A percentile compares a stretch with the other conserved stretches of the same genome.
Evolutionary conservation across 1,140 invertebrate genomes (phyloP).

Genomic region (Saccostrea glomerata): DNA sequence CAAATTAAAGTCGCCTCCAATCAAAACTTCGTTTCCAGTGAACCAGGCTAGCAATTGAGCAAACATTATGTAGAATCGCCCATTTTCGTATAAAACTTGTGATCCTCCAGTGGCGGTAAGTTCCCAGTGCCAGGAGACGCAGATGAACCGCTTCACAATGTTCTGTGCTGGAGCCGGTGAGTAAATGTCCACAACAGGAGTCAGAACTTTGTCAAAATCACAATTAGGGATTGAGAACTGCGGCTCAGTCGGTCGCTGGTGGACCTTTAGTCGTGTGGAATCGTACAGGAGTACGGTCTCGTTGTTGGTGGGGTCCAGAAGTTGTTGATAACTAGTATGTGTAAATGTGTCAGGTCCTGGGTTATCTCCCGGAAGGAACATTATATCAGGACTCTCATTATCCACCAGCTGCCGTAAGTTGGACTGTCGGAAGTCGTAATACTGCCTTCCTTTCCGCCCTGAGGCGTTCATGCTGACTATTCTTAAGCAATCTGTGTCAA

Average conservation of each 20-base stretch:
- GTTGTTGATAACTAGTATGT: background rate
- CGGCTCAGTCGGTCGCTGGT: background rate
- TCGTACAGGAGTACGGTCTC: slow-evolving; percentile 48
- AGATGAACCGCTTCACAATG: slow-evolving; percentile 44
- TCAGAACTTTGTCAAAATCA: background rate
- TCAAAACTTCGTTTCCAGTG: slow-evolving; percentile 35
- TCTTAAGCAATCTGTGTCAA: slow-evolving; percentile 35
- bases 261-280: slow-evolving; percentile 7
- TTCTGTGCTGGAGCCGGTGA: slow-evolving; percentile 28
- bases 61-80: background rate
- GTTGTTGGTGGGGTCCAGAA: background rate
- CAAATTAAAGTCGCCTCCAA: slow-evolving; percentile 46
- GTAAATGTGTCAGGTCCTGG: background rate
- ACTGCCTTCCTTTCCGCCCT: slow-evolving; percentile 43
- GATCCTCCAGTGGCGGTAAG: background rate
- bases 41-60: slow-evolving; percentile 27
- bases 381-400: slow-evolving; percentile 41
- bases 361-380: slow-evolving; percentile 46
- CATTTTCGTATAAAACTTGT: slow-evolving; percentile 9
- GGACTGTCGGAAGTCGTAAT: slow-evolving; percentile 1
- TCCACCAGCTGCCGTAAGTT: slow-evolving; percentile 33
- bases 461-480: slow-evolving; percentile 49
- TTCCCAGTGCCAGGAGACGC: slow-evolving; percentile 48
- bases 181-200: background rate
- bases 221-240: background rate